These are phyloP conservation scores for Ataeniobius toweri DNA, from an alignment of 2,797 vertebrate genomes.

Conservation along the genomic window DNA sequence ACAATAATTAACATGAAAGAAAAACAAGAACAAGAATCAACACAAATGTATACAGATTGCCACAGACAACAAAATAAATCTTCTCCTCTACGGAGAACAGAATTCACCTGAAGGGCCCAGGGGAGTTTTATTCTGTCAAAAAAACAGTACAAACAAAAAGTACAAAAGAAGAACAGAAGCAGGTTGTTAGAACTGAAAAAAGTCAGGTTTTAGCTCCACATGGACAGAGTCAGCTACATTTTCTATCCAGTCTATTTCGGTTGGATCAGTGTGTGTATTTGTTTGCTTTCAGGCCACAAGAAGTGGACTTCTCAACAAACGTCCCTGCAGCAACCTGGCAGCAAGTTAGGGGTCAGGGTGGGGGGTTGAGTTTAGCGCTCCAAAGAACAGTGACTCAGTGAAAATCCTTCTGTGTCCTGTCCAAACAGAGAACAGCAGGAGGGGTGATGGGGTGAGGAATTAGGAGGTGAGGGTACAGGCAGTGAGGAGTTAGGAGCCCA, in stretches of 20 bases:
- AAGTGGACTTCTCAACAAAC: constrained; percentile 69
- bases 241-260: constrained; percentile 55
- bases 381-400: neutral
- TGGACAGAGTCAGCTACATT: constrained; percentile 75
- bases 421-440: constrained; percentile 3
- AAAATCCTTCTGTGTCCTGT: constrained; percentile 8
- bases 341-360: constrained; percentile 8
- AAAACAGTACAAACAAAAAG: constrained; percentile 75
- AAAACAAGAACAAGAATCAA: constrained; percentile 62
- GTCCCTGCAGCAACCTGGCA: constrained; percentile 45
- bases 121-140: constrained; percentile 61
- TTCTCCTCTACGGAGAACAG: constrained; percentile 86
- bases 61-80: constrained; percentile 90
- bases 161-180: constrained; percentile 63
- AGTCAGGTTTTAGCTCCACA: constrained; percentile 91
- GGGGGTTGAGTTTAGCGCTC: constrained; percentile 31
- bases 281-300: constrained; percentile 7
- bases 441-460: constrained; percentile 9
- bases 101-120: constrained; percentile 79
- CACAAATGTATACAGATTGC: constrained; percentile 90
- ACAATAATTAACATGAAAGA: constrained; percentile 73
- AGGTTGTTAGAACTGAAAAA: constrained; percentile 89
- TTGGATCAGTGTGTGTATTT: constrained; percentile 37
- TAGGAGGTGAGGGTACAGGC: constrained; percentile 51
- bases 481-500: constrained; percentile 32